A percentile compares a stretch with the other conserved stretches of the same genome.
phyloP scores from a whole-genome alignment of 2,113 vertebrate species.

The Lagopus leucura region DNA sequence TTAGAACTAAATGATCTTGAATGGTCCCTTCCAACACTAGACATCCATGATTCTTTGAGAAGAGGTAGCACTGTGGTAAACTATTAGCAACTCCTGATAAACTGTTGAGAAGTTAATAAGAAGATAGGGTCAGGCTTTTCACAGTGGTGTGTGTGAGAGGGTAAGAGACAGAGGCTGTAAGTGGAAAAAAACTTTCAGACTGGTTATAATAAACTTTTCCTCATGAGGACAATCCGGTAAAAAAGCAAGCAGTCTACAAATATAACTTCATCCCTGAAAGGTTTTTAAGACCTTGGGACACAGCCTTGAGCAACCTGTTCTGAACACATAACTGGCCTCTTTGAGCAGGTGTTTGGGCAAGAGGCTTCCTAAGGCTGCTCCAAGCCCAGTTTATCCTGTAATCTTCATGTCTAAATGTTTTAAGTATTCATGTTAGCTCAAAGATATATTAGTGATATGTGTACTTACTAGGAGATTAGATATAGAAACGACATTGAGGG shows the following conservation, averaged over 20 bases:
- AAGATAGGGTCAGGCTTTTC: rapidly evolving
- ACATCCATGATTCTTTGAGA: neutral
- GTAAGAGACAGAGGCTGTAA: neutral
- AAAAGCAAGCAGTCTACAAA: neutral
- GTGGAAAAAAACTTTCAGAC: neutral
- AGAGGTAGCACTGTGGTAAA: rapidly evolving
- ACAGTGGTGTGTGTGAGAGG: rapidly evolving
- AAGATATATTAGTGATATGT: neutral
- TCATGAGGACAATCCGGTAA: neutral
- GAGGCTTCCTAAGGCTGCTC: neutral
- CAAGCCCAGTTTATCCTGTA: neutral
- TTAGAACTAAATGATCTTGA: neutral
- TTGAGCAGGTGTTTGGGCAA: neutral
- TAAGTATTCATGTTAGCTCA: neutral
- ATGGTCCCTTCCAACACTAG: neutral
- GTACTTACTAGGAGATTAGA: neutral
- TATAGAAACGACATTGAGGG: rapidly evolving
- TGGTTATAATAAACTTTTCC: neutral
- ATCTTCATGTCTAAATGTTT: neutral
- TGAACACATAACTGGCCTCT: neutral
- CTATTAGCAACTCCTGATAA: neutral
- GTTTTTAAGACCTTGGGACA: neutral
- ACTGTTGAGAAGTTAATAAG: neutral
- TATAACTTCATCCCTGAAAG: neutral
- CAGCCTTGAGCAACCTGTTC: neutral